phyloP scores from a whole-genome alignment of 2,797 vertebrate genomes.

The Rhadinocentrus ornatus region DNA sequence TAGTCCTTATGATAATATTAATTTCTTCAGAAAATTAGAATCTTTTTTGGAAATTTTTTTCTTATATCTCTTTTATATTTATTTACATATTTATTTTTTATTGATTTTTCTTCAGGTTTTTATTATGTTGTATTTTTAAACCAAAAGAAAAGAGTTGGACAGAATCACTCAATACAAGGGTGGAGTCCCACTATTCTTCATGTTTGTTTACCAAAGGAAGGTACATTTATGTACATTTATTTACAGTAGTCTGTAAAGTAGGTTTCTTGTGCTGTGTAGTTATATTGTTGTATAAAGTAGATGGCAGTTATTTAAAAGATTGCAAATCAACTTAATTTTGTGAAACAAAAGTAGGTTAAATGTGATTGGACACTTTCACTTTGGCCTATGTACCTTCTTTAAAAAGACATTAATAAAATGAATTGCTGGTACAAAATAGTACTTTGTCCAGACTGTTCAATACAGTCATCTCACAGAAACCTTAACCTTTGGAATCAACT shows the following conservation, averaged over 20 bases:
- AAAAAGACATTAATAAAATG: slow-evolving; percentile 17
- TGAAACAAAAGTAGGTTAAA: slow-evolving; percentile 8
- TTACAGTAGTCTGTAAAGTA: slow-evolving; percentile 1
- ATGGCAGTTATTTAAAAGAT: neutral
- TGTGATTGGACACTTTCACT: slow-evolving; percentile 15
- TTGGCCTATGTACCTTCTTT: slow-evolving; percentile 31
- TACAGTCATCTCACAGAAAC: slow-evolving; percentile 49
- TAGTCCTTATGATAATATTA: neutral
- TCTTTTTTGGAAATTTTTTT: neutral
- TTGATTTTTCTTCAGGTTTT: too few species aligned
- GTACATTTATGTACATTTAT: slow-evolving; percentile 24
- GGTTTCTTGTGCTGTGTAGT: neutral
- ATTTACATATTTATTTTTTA: too few species aligned
- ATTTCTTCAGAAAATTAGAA: neutral
- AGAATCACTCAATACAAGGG: slow-evolving; percentile 36
- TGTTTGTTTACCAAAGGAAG: slow-evolving; percentile 70
- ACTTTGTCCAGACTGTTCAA: slow-evolving; percentile 46
- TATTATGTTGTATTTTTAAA: neutral
- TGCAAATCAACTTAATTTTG: neutral
- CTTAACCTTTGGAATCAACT: slow-evolving; percentile 65
- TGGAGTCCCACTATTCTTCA: slow-evolving; percentile 56
- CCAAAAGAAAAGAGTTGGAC: slow-evolving; percentile 18
- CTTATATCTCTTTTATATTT: neutral
- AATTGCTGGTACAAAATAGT: slow-evolving; percentile 20
- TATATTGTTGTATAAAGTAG: slow-evolving; percentile 2